A percentile compares a stretch with the other conserved stretches of the same genome.
Conservation (phyloP, 2,888 invertebrate genomes). For the Pseudococcus longispinus region DNA sequence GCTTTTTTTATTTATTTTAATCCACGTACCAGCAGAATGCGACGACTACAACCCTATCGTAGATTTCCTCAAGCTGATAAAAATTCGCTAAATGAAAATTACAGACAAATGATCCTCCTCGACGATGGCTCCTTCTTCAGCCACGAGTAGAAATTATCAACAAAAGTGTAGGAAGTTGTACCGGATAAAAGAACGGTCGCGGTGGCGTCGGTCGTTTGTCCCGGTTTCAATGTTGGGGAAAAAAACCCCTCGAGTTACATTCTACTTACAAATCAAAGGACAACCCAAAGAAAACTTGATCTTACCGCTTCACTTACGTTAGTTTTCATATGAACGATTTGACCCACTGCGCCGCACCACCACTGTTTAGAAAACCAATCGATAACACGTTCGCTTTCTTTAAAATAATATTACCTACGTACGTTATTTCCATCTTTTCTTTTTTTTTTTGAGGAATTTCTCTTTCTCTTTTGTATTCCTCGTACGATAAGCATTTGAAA, state of each 20-base stretch:
- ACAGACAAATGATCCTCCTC: not conserved
- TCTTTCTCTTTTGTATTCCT: not conserved
- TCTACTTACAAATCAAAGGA: not conserved
- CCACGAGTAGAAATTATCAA: too few relatives aligned
- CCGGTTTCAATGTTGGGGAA: not conserved
- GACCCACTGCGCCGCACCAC: not conserved
- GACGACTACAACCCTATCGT: not conserved
- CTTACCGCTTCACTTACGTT: not conserved
- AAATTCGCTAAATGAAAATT: not conserved
- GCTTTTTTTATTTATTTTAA: not conserved
- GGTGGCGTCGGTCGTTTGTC: conserved; percentile 38
- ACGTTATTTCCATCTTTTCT: not conserved
- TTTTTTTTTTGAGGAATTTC: not conserved
- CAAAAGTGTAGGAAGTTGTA: not conserved
- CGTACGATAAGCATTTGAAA: not conserved
- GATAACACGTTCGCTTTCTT: conserved; percentile 31
- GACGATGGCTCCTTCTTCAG: not conserved
- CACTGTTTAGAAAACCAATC: not conserved
- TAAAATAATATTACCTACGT: not conserved
- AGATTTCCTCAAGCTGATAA: not conserved
- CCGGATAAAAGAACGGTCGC: not conserved
- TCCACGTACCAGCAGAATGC: not conserved
- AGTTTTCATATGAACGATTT: conserved; percentile 23
- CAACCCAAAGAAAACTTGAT: not conserved
- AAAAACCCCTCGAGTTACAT: not conserved